Evolutionary conservation across 2,888 invertebrate species (phyloP), one percentile per base, ranked within the genome.

Genomic region (Pyrocoelia pectoralis): DNA sequence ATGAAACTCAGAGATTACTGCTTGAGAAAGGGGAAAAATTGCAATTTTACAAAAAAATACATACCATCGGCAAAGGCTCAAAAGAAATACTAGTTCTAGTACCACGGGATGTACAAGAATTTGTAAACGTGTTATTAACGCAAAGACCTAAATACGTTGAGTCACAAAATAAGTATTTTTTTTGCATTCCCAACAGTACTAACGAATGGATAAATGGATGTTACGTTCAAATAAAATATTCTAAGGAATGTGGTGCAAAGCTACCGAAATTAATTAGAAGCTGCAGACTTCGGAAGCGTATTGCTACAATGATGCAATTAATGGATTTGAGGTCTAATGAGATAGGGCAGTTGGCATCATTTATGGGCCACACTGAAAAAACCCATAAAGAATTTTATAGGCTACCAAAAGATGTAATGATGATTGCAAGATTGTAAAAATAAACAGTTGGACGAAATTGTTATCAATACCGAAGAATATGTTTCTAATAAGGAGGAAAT

Each of bases 201-300:
- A 48, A 56, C 19, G 48, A 56, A 48, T 56, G 56, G 56, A 56
- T 48, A 29, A 56, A 56, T 28, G 56, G 40, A 17, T 53, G 38
- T 19, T 53, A 53, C 14, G 28, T 38, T 10, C 53, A 53, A 53
- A 24, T 14, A 9, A 53, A 53, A 41, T 53, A 53, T 19, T 53
- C 53, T 8, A 53, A 41, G 12, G 56, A 55, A 28, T 55, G 56
- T 55, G 56, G 46, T 6, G 56, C 46, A 24, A 19, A 41, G 41
- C 13, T n/a, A 19, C 56, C 40, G 10, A 24, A 17, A 41, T 46
- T 55, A 46, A 43, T 55, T 50, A 24, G 50, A 24, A 50, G 28
- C 28, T 28, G 28, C 28, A 61, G 73, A 12, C 73, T 74, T 67
- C 71, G 72, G n/a, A 74, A 68, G 15, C 18, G 40, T 24, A 48